phyloP scores from a whole-genome alignment of 1,140 invertebrate species.

The Bradynema listronoti region DNA sequence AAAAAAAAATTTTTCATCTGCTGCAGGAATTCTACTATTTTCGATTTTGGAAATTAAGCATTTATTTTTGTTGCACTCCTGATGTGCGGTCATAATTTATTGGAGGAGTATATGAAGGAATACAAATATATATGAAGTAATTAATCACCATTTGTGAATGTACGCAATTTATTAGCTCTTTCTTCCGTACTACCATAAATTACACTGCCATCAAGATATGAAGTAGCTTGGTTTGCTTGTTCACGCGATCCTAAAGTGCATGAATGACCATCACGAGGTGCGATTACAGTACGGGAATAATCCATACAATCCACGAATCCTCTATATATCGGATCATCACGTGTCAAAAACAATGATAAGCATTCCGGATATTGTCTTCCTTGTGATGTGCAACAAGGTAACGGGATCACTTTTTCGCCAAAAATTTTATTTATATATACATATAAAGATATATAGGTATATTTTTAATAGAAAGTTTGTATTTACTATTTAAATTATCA shows the following conservation, averaged over 20 bases:
- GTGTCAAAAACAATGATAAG: slow-evolving; percentile 38
- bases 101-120: not conserved
- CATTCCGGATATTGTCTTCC: slow-evolving; percentile 50
- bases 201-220: slow-evolving; percentile 76
- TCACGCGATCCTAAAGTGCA: slow-evolving; percentile 69
- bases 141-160: slow-evolving; percentile 62
- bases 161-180: slow-evolving; percentile 61
- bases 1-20: slow-evolving; percentile 2
- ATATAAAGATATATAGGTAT: not conserved
- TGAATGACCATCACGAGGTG: slow-evolving; percentile 29
- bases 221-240: slow-evolving; percentile 86
- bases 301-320: slow-evolving; percentile 33
- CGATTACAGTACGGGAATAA: slow-evolving; percentile 45
- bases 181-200: slow-evolving; percentile 72
- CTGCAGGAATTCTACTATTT: not conserved
- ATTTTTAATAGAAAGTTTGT: slow-evolving; percentile 2
- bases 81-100: not conserved
- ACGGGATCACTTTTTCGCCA: slow-evolving; percentile 8
- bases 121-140: slow-evolving; percentile 1
- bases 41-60: not conserved
- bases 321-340: slow-evolving; percentile 34
- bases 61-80: slow-evolving; percentile 4
- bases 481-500: not conserved
- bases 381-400: slow-evolving; percentile 49
- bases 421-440: slow-evolving; percentile 11